Percentiles rank a stretch among this genome's conserved stretches.
These are phyloP conservation scores for Drosophila kepulauana DNA, from an alignment of 1,140 invertebrate genomes.

Conservation along the genomic window DNA sequence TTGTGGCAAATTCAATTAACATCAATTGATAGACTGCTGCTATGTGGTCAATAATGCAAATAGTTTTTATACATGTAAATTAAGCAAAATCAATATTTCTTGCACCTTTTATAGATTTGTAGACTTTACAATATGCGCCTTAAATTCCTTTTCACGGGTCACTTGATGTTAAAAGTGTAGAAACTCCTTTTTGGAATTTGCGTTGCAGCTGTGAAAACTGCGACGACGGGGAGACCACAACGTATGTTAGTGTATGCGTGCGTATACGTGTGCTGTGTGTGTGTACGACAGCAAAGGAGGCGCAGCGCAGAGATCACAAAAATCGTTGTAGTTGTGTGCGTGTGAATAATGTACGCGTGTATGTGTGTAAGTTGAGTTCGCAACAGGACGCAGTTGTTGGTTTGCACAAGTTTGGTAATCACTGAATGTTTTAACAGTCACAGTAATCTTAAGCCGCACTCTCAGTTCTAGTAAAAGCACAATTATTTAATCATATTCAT, in stretches of 20 bases:
- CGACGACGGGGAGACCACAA: conserved; percentile 50
- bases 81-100: conserved; percentile 59
- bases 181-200: conserved; percentile 73
- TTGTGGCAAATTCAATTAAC: conserved; percentile 30
- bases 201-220: conserved; percentile 77
- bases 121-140: conserved; percentile 14
- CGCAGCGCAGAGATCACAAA: conserved; percentile 55
- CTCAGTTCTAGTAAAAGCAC: background rate
- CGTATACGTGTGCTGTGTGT: conserved; percentile 36
- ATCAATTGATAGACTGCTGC: background rate
- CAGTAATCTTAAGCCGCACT: background rate
- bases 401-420: background rate
- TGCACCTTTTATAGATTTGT: conserved; percentile 39
- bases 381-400: conserved; percentile 31
- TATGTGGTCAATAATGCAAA: background rate
- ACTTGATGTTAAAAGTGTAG: conserved; percentile 27
- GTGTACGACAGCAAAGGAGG: conserved; percentile 58
- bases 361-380: conserved; percentile 25
- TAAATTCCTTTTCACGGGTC: conserved; percentile 12
- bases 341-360: conserved; percentile 27
- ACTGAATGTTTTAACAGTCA: conserved; percentile 1
- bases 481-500: conserved; percentile 31
- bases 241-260: conserved; percentile 21
- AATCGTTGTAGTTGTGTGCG: conserved; percentile 12
- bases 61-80: conserved; percentile 7